Conservation (phyloP, 2,797 vertebrate species). For the Gila robusta region DNA sequence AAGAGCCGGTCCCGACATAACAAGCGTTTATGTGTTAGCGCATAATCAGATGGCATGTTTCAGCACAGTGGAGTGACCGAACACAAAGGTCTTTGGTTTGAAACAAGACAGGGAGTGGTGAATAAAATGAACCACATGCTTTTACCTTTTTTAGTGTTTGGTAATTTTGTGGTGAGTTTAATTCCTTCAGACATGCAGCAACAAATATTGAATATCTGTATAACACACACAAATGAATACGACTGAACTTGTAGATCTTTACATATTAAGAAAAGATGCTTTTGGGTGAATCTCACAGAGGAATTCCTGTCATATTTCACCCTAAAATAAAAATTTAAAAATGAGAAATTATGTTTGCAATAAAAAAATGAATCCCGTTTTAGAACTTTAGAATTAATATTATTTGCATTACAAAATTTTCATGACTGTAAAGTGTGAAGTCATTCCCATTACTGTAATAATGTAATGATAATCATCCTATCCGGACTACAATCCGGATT, state of each 20-base stretch:
- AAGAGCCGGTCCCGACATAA: background rate
- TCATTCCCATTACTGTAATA: background rate
- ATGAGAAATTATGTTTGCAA: too few species aligned
- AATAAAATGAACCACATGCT: slow-evolving; percentile 19
- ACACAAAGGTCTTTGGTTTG: slow-evolving; percentile 27
- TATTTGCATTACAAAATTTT: background rate
- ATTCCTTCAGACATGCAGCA: slow-evolving; percentile 19
- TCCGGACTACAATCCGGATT: too few species aligned
- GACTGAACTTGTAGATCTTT: background rate
- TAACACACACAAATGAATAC: background rate
- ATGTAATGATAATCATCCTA: background rate
- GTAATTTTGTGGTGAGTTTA: slow-evolving; percentile 17
- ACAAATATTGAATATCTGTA: background rate
- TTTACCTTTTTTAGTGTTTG: slow-evolving; percentile 35
- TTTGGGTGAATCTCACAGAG: background rate
- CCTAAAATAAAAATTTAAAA: background rate
- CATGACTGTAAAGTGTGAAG: background rate
- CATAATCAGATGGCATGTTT: slow-evolving; percentile 14
- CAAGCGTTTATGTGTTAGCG: background rate
- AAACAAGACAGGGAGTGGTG: slow-evolving; percentile 11
- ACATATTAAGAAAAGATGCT: background rate
- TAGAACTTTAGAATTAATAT: background rate
- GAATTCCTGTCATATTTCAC: background rate
- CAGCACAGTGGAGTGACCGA: background rate
- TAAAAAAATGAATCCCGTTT: too few species aligned